phyloP scores from a whole-genome alignment of 2,888 invertebrate genomes.

The Tenodera sinensis region DNA sequence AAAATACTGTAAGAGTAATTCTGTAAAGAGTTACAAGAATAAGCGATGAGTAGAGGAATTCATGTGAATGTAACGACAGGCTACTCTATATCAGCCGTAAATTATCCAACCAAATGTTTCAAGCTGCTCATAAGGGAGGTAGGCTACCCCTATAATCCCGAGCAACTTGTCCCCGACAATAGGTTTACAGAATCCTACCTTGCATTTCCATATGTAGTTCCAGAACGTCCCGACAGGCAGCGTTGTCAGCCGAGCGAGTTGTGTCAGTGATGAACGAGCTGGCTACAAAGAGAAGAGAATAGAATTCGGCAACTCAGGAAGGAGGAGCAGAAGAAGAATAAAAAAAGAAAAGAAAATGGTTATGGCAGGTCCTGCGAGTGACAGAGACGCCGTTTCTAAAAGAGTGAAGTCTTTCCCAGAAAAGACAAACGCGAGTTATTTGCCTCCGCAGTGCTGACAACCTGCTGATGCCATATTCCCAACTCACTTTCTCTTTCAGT shows the following conservation, averaged over 20 bases:
- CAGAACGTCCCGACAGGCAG: not conserved
- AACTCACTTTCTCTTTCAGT: not conserved
- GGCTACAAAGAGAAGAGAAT: not conserved
- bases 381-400: not conserved
- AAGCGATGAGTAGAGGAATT: too few species aligned
- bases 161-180: not conserved
- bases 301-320: not conserved
- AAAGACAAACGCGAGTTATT: not conserved
- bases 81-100: too few species aligned
- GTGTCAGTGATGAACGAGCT: not conserved
- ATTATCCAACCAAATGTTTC: too few species aligned
- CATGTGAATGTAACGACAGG: too few species aligned
- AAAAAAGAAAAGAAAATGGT: not conserved
- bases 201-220: not conserved
- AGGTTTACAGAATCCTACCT: not conserved
- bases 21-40: too few species aligned
- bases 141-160: not conserved
- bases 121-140: not conserved
- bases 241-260: not conserved
- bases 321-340: too few species aligned
- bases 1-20: too few species aligned
- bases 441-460: not conserved
- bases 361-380: not conserved
- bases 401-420: not conserved
- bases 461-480: not conserved